Evolutionary conservation across 23 tunicate genomes (phyloP), one percentile per base, ranked within the genome.

Genomic region (Oikopleura dioica): DNA sequence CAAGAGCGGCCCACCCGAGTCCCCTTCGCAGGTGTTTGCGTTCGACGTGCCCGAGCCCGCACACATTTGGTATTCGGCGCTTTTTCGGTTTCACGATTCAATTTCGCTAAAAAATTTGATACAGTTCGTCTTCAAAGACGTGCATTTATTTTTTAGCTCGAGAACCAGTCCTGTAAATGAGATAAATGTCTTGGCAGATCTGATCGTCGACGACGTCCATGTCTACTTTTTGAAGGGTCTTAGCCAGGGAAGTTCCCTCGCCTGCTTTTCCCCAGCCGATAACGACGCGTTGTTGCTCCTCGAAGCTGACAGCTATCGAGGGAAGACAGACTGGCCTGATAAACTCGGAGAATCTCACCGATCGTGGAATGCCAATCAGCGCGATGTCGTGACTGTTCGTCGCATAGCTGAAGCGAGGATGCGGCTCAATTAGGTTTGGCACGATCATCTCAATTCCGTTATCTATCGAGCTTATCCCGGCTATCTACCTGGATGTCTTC

Each of bases 341-440:
- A 63, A 12, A 63, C 2, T 63, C 72, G 33, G 4, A 12, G 33
- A 63, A 63, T 28, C 26, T 23, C 30, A 63, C 72, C 2, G 72
- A 63, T 28, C 72, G 30, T 5, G 72, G 72, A 2, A 63, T 2
- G 33, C 72, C 72, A 28, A 63, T 63, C 33, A 63, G 72, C 72
- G 72, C 72, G 33, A 63, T 63, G 72, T 63, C 72, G 33, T 63
- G 72, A 28, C 72, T 63, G 72, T 63, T 63, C 26, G 72, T 63
- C 26, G 16, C 72, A 31, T 16, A 63, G 33, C 72, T 63, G 33
- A 63, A 63, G 30, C 72, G 72, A 23, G 72, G 72, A 63, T 63
- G 72, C 26, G 72, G 72, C 33, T 63, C 30, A 16, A 63, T 63
- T 28, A 63, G 33, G 30, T 23, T 12, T 24, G 72, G 72, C 4